phyloP scores from a whole-genome alignment of 53 echinoderm and acorn worm species.

The Zoroaster sp. region DNA sequence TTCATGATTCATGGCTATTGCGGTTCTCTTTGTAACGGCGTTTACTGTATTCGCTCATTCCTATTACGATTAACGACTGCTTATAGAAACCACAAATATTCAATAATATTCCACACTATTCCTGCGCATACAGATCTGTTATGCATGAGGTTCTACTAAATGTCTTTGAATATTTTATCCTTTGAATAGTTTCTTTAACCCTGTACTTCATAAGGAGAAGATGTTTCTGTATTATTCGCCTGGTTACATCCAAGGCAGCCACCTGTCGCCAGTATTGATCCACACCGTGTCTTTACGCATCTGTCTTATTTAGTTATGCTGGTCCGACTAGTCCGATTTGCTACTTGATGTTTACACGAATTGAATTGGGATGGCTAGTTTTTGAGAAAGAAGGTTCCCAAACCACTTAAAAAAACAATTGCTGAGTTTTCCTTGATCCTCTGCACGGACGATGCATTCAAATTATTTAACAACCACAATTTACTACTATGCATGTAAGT shows the following conservation, averaged over 20 bases:
- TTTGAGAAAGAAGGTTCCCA: background rate
- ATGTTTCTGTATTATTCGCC: constrained; percentile 37
- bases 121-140: background rate
- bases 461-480: no score
- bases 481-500: no score
- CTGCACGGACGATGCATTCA: no score
- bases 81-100: no score
- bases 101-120: background rate
- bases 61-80: no score
- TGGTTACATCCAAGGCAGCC: constrained; percentile 21
- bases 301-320: constrained; percentile 44
- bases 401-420: background rate
- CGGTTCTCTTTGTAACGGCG: no score
- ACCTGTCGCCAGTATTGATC: constrained; percentile 49
- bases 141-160: background rate
- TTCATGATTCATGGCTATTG: no score
- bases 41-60: no score
- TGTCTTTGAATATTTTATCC: background rate
- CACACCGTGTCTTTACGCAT: background rate
- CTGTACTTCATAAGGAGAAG: background rate
- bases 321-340: background rate
- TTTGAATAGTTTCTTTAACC: background rate
- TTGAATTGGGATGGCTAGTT: background rate
- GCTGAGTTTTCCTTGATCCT: no score
- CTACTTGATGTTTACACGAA: background rate